Evolutionary conservation across 2,797 vertebrate species (phyloP).

Genomic region (Anomalospiza imberbis): DNA sequence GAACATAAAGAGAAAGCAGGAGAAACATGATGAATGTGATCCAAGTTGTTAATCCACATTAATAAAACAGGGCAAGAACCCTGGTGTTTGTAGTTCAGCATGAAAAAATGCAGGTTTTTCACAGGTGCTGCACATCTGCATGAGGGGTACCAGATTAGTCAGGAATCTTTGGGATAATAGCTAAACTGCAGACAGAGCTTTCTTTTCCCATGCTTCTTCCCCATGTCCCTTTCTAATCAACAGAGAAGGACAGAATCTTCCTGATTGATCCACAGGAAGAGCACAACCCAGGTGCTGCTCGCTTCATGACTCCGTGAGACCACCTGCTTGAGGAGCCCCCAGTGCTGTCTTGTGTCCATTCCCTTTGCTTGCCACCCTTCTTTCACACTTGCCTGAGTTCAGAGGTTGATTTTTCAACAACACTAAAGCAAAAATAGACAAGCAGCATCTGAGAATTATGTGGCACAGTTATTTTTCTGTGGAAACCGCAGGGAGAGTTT

Average conservation of each 20-base stretch:
- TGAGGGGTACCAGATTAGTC: background rate
- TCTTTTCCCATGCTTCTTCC: background rate
- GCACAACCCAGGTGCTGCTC: background rate
- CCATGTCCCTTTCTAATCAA: background rate
- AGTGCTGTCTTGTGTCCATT: background rate
- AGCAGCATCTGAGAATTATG: background rate
- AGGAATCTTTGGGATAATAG: background rate
- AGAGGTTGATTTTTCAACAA: background rate
- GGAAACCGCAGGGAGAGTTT: background rate
- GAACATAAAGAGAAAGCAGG: background rate
- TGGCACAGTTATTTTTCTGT: background rate
- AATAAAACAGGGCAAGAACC: background rate
- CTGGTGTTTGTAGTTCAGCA: background rate
- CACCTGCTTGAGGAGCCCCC: background rate
- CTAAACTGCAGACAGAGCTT: background rate
- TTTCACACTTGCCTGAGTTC: background rate
- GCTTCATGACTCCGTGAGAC: rapidly evolving
- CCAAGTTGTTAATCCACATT: background rate
- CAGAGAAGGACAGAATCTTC: background rate
- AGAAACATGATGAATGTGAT: background rate
- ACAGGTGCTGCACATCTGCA: background rate
- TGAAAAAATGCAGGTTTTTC: background rate
- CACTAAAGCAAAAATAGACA: background rate
- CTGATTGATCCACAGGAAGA: background rate
- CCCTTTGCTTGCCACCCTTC: background rate